Evolutionary conservation across 1,140 invertebrate species (phyloP), one percentile per base, ranked within the genome.

Genomic region (Parapsyche elsis): DNA sequence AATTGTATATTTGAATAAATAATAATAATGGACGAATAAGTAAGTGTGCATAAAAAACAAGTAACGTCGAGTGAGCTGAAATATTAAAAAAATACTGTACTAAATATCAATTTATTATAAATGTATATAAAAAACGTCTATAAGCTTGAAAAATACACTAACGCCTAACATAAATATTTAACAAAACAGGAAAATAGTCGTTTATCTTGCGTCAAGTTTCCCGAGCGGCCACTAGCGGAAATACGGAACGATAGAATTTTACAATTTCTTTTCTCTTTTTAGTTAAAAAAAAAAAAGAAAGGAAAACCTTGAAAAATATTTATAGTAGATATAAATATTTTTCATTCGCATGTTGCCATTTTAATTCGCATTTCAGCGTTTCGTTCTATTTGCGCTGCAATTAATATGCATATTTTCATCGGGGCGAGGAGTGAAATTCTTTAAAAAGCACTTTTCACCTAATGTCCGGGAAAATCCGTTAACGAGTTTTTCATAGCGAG

Each of bases 171-270:
- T 21, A 61, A 61, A 61, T 61, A 61, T 61, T 61, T 61, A 61
- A 61, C 57, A 61, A 16, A 61, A 61, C 57, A 61, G 57, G 57
- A 61, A 61, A 61, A 61, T 61, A 21, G 57, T 61, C 57, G 57
- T 61, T 61, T 61, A 61, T 61, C 57, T 61, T 61, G 57, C 14
- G 57, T 61, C 57, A 61, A 61, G 57, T 61, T 61, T 61, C 16
- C 14, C 57, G 12, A 53, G 16, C 49, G 12, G 49, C 49, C 12
- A n/a, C 49, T 14, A 61, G 19, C 57, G 57, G 57, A 19, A 61
- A 61, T 21, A 61, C 57, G 57, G 16, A 61, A 19, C 16, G 57
- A 19, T 61, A 16, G 57, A 61, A 19, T 21, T 61, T 61, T 9
- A 9, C 16, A 16, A 19, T 61, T 16, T 16, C 19, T 61, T 61